These are phyloP conservation scores for Drosophila tani DNA, from an alignment of 1,140 invertebrate species.

Conservation along the genomic window DNA sequence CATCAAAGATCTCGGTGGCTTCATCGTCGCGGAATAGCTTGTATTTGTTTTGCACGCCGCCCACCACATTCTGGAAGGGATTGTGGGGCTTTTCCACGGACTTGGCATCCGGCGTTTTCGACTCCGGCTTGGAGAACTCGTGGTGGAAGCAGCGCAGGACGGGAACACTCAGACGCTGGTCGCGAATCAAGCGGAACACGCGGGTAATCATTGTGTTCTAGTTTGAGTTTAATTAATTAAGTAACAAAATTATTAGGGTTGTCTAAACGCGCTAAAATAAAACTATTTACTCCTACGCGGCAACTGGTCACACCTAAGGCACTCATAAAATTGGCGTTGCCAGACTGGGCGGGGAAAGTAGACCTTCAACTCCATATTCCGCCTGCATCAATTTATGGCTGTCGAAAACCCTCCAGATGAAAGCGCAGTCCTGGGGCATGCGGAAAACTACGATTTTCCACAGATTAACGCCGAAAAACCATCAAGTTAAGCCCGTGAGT, in stretches of 20 bases:
- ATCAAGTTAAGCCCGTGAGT: too few species aligned
- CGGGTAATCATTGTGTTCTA: slow-evolving; percentile 59
- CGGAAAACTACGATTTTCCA: too few species aligned
- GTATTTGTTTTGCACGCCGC: slow-evolving; percentile 72
- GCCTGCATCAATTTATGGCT: too few species aligned
- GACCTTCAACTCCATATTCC: too few species aligned
- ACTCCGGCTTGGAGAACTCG: slow-evolving; percentile 63
- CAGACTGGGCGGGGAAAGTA: neutral
- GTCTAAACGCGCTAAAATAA: neutral
- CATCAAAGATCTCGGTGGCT: slow-evolving; percentile 88
- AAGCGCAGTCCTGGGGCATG: too few species aligned
- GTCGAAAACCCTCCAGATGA: too few species aligned
- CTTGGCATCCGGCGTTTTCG: neutral
- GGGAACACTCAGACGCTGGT: slow-evolving; percentile 63
- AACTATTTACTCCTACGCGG: too few species aligned
- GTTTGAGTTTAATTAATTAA: slow-evolving; percentile 22
- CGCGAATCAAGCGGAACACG: slow-evolving; percentile 66
- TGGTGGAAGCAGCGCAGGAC: slow-evolving; percentile 76
- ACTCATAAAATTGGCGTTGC: neutral
- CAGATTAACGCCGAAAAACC: too few species aligned
- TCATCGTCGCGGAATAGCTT: slow-evolving; percentile 87
- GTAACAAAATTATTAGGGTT: slow-evolving; percentile 21
- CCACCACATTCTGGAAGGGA: slow-evolving; percentile 31
- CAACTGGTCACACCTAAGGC: slow-evolving; percentile 1
- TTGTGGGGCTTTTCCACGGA: neutral